Percentiles rank a stretch among this genome's conserved stretches.
Evolutionary conservation across 2,888 invertebrate genomes (phyloP).

Genomic region (Mythimna loreyi): DNA sequence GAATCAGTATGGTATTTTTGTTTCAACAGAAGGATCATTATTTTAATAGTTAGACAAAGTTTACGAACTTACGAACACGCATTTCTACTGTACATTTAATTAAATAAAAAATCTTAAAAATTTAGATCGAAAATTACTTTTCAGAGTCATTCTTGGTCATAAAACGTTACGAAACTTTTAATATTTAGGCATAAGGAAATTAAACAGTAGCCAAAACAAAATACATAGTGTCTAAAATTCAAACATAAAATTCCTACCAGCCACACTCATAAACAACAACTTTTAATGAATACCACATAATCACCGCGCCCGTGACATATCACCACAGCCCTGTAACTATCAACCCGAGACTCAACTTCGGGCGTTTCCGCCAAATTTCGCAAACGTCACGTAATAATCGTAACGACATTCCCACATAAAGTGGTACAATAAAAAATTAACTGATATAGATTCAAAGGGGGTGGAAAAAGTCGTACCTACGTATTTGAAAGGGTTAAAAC

Average conservation of each 20-base stretch:
- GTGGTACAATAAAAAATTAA: constrained; percentile 65
- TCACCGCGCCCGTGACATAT: constrained; percentile 26
- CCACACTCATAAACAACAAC: constrained; percentile 39
- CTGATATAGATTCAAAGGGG: constrained; percentile 68
- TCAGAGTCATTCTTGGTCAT: neutral
- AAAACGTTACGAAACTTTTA: neutral
- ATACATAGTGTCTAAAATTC: constrained; percentile 5
- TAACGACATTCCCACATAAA: constrained; percentile 55
- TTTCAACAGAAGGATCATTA: neutral
- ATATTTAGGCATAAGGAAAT: neutral
- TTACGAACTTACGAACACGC: neutral
- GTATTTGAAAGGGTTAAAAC: constrained; percentile 65
- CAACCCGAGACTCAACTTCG: constrained; percentile 49
- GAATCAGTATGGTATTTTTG: neutral
- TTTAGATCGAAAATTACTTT: no score
- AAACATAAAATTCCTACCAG: constrained; percentile 14
- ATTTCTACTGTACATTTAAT: neutral
- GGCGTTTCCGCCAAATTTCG: constrained; percentile 49
- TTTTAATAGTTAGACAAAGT: neutral
- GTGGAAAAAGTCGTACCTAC: constrained; percentile 66
- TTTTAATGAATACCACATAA: constrained; percentile 56
- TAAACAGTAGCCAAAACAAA: constrained; percentile 1
- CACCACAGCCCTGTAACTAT: constrained; percentile 31
- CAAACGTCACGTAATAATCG: constrained; percentile 55
- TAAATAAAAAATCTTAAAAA: neutral